Evolutionary conservation across 2,888 invertebrate species (phyloP).

Genomic region (Chymomyza caudatula): DNA sequence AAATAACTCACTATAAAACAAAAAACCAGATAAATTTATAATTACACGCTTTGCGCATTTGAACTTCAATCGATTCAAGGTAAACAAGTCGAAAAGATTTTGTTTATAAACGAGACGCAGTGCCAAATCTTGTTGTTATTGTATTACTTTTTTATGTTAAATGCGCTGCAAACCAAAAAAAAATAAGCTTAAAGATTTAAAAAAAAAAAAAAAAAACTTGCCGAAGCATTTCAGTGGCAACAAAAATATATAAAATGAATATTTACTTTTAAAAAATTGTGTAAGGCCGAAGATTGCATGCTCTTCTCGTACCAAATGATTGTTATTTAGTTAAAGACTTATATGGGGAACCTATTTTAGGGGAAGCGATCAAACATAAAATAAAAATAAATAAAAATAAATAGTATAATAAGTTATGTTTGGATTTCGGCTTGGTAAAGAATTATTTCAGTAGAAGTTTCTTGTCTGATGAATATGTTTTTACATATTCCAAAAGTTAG

Average conservation of each 20-base stretch:
- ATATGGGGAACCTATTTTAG: no score
- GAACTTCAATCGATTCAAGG: conserved; percentile 68
- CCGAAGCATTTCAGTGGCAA: not conserved
- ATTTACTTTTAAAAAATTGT: no score
- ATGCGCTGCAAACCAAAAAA: not conserved
- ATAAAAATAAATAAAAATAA: no score
- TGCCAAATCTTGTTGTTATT: not conserved
- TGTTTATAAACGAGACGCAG: conserved; percentile 54
- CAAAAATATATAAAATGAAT: not conserved
- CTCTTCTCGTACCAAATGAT: not conserved
- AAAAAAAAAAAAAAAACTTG: conserved; percentile 18
- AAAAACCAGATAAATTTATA: conserved; percentile 38
- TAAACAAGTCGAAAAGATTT: conserved; percentile 58
- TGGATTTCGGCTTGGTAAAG: no score
- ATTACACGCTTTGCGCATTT: conserved; percentile 44
- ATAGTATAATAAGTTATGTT: no score
- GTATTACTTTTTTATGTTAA: not conserved
- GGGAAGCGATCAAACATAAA: no score
- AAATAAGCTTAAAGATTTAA: not conserved
- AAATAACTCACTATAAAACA: not conserved
- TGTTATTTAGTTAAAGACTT: no score
- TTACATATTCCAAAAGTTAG: no score
- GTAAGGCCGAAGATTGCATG: not conserved
- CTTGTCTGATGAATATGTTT: no score
- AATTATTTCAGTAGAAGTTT: no score